A percentile compares a stretch with the other conserved stretches of the same genome.
Conservation (phyloP, 2,113 vertebrate genomes). For the Greenwoodochromis staneri region DNA sequence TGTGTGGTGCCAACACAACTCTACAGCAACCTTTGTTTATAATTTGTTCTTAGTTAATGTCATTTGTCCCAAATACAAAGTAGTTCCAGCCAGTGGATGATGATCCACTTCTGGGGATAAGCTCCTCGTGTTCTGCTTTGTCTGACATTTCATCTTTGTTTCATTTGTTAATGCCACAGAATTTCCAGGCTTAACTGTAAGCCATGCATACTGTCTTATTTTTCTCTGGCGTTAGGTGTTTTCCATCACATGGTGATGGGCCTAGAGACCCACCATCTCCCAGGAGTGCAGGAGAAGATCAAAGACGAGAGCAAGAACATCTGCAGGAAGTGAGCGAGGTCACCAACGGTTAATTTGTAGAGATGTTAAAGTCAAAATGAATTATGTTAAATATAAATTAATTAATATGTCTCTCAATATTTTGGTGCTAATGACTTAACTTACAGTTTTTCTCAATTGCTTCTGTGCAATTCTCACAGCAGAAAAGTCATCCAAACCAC, state of each 20-base stretch:
- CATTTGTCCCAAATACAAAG: not conserved
- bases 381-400: not conserved
- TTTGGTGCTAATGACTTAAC: not conserved
- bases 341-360: not conserved
- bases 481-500: not conserved
- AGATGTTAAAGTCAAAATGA: not conserved
- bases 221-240: not conserved
- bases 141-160: not conserved
- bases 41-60: not conserved
- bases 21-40: not conserved
- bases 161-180: not conserved
- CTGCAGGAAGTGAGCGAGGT: not conserved
- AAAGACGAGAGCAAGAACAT: not conserved
- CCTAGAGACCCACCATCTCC: not conserved
- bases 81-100: not conserved
- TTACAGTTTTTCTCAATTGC: not conserved
- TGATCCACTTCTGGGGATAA: not conserved
- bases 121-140: not conserved
- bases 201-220: not conserved
- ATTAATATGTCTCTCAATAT: not conserved
- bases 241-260: not conserved
- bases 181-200: not conserved
- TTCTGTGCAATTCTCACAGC: not conserved
- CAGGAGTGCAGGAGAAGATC: not conserved
- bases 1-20: not conserved